A percentile compares a stretch with the other conserved stretches of the same genome.
Evolutionary conservation across 2,888 invertebrate genomes (phyloP).

Genomic region (Drosophila acutilabella): DNA sequence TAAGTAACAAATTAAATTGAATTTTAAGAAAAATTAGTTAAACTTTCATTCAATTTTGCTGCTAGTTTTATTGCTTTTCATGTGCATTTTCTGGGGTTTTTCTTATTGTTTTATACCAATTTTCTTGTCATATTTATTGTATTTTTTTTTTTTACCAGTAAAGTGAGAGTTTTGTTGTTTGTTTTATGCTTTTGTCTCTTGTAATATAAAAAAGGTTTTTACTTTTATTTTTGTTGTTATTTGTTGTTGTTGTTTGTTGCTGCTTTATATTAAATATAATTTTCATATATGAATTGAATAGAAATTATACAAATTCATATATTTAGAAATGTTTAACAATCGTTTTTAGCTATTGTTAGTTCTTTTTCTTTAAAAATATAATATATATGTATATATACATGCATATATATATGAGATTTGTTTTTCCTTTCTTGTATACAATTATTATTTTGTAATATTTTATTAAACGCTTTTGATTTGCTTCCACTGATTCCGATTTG

Average conservation of each 20-base stretch:
- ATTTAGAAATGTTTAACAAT: conserved; percentile 77
- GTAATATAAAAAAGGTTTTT: conserved; percentile 75
- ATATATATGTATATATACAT: conserved; percentile 43
- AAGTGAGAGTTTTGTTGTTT: conserved; percentile 70
- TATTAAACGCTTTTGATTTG: conserved; percentile 49
- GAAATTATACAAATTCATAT: conserved; percentile 76
- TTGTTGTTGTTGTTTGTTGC: conserved; percentile 21
- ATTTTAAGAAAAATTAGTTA: conserved; percentile 22
- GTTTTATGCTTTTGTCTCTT: conserved; percentile 62
- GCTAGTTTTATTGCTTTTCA: conserved; percentile 71
- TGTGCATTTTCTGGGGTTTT: conserved; percentile 54
- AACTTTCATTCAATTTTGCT: conserved; percentile 33
- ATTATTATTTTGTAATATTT: conserved; percentile 27
- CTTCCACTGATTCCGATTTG: conserved; percentile 42
- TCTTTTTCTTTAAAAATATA: conserved; percentile 67
- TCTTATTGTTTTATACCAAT: conserved; percentile 50
- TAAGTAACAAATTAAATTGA: conserved; percentile 22
- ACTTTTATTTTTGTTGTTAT: conserved; percentile 38
- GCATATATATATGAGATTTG: conserved; percentile 15
- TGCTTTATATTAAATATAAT: conserved; percentile 41
- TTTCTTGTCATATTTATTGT: conserved; percentile 41
- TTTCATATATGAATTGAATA: conserved; percentile 56
- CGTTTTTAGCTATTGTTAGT: conserved; percentile 72
- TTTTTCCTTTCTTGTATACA: conserved; percentile 42
- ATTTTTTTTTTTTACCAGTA: conserved; percentile 64